Conservation (phyloP, 2,888 invertebrate species). For the Sarcophaga caerulescens region DNA sequence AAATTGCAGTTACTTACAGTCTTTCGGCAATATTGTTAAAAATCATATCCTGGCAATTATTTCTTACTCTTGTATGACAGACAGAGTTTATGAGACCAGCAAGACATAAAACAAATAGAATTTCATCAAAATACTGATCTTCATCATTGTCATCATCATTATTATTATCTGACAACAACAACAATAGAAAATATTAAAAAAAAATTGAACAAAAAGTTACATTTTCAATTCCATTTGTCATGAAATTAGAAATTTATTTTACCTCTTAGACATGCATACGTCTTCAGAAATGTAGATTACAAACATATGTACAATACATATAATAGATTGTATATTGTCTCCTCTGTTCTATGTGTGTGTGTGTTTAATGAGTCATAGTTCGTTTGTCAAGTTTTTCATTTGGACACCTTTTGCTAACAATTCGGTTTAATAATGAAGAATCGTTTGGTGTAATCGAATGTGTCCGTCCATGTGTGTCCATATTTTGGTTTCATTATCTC, state of each 20-base stretch:
- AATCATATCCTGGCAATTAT: slow-evolving; percentile 23
- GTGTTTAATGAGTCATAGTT: slow-evolving; percentile 19
- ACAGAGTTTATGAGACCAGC: slow-evolving; percentile 19
- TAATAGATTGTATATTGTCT: no score
- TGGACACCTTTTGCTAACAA: slow-evolving; percentile 29
- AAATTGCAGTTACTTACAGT: neutral
- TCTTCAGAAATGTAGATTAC: neutral
- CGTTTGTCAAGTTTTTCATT: slow-evolving; percentile 27
- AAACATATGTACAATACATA: neutral
- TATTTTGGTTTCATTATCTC: slow-evolving; percentile 10
- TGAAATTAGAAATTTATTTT: slow-evolving; percentile 33
- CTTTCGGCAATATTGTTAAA: neutral
- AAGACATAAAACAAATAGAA: slow-evolving; percentile 1
- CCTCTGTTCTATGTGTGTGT: neutral
- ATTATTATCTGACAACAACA: neutral
- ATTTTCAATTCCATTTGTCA: slow-evolving; percentile 31
- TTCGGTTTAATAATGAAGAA: slow-evolving; percentile 13
- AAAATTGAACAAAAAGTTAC: neutral
- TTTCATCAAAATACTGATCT: slow-evolving; percentile 12
- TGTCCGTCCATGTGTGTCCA: neutral
- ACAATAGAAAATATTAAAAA: neutral
- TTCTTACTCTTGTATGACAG: neutral
- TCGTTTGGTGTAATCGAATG: neutral
- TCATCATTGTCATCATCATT: neutral
- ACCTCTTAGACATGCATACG: slow-evolving; percentile 1